Conservation (phyloP, 2,113 vertebrate species). For the Nothocercus nigrocapillus region DNA sequence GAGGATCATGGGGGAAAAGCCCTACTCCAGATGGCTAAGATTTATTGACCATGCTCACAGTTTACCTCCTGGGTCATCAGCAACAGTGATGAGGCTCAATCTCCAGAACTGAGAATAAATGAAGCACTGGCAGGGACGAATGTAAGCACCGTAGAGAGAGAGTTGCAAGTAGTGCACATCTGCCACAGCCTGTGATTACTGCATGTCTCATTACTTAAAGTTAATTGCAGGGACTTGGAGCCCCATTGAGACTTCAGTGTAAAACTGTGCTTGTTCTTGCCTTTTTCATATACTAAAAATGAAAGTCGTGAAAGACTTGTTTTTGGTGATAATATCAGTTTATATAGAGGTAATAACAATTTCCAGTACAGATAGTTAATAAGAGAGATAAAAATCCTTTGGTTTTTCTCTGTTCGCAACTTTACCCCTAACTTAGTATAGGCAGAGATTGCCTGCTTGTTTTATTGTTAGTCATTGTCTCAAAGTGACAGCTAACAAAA, state of each 20-base stretch:
- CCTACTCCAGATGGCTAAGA: background rate
- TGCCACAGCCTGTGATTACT: background rate
- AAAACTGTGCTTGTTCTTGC: background rate
- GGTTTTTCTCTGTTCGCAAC: background rate
- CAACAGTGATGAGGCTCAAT: background rate
- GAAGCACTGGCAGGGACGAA: background rate
- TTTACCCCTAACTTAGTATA: background rate
- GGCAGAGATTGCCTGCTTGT: background rate
- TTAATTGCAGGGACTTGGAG: background rate
- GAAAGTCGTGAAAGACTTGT: background rate
- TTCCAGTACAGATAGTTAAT: background rate
- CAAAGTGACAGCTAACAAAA: background rate
- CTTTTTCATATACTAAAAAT: background rate
- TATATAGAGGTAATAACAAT: no score
- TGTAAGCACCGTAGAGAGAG: background rate
- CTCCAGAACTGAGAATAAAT: background rate
- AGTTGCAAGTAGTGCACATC: background rate
- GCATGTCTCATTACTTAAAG: background rate
- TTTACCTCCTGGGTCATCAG: background rate
- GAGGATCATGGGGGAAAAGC: fast-evolving
- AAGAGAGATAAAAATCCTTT: background rate
- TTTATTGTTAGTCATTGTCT: background rate
- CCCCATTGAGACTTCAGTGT: background rate
- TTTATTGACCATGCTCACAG: background rate
- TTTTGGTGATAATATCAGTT: background rate